Evolutionary conservation across 2,113 vertebrate genomes (phyloP).

Genomic region (Sminthopsis crassicaudata): DNA sequence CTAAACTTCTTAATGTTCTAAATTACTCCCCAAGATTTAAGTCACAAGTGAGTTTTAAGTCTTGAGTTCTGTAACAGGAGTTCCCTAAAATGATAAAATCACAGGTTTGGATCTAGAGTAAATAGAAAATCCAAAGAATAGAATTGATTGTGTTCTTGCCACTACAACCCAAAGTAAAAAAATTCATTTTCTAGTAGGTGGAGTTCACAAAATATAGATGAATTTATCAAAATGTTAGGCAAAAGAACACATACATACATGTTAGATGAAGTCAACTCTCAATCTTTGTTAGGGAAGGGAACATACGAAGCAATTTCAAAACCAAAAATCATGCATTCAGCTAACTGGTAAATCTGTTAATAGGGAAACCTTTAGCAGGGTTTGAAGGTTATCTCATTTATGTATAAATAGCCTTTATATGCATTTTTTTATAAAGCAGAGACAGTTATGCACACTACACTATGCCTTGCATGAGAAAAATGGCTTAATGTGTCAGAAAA

Average conservation of each 20-base stretch:
- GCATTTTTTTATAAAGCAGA: constrained; percentile 10
- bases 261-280: background rate
- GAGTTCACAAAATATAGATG: background rate
- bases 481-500: background rate
- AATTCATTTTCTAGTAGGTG: background rate
- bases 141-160: background rate
- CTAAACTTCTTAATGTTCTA: background rate
- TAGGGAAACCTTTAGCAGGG: background rate
- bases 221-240: background rate
- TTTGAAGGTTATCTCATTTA: constrained; percentile 47
- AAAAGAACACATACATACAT: background rate
- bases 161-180: background rate
- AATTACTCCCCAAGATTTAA: background rate
- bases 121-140: background rate
- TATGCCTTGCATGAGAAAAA: background rate
- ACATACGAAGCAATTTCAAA: background rate
- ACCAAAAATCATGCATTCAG: constrained; percentile 33
- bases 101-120: background rate
- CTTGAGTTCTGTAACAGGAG: background rate
- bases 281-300: constrained; percentile 12
- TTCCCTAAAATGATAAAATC: background rate
- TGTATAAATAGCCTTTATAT: constrained; percentile 32
- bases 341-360: background rate
- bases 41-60: background rate
- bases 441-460: constrained; percentile 32